Evolutionary conservation across 2,888 invertebrate species (phyloP).

Genomic region (Apotomis betuletana): DNA sequence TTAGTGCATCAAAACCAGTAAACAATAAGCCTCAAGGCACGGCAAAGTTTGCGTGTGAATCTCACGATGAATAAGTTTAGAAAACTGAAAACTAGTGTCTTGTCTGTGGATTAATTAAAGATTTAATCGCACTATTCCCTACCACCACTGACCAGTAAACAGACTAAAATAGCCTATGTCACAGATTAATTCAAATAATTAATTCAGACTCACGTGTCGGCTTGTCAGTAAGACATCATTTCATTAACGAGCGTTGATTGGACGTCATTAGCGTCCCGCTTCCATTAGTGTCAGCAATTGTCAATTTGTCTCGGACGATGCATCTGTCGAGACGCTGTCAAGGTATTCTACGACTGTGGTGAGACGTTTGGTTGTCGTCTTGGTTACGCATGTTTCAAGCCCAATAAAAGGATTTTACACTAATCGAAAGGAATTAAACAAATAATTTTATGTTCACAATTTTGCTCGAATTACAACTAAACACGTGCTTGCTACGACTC

Average conservation of each 20-base stretch:
- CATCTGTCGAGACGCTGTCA: neutral
- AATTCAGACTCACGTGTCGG: constrained; percentile 14
- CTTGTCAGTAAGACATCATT: constrained; percentile 22
- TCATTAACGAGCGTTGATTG: constrained; percentile 11
- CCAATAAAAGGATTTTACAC: neutral
- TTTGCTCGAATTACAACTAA: no score
- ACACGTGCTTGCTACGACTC: no score
- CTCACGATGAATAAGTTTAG: no score
- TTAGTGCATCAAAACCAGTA: no score
- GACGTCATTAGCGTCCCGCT: constrained; percentile 12
- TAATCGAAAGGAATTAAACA: no score
- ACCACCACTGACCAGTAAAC: neutral
- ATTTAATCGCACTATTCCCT: no score
- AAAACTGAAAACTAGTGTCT: no score
- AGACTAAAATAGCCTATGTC: neutral
- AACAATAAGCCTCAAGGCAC: no score
- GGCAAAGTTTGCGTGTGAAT: no score
- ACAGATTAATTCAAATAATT: constrained; percentile 12
- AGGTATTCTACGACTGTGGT: neutral
- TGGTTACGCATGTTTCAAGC: neutral
- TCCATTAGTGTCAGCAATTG: constrained; percentile 15
- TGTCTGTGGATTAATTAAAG: no score
- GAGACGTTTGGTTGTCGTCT: neutral
- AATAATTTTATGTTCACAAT: no score
- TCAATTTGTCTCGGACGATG: constrained; percentile 2